phyloP scores from a whole-genome alignment of 2,113 vertebrate species.

The Synodontis membranacea region DNA sequence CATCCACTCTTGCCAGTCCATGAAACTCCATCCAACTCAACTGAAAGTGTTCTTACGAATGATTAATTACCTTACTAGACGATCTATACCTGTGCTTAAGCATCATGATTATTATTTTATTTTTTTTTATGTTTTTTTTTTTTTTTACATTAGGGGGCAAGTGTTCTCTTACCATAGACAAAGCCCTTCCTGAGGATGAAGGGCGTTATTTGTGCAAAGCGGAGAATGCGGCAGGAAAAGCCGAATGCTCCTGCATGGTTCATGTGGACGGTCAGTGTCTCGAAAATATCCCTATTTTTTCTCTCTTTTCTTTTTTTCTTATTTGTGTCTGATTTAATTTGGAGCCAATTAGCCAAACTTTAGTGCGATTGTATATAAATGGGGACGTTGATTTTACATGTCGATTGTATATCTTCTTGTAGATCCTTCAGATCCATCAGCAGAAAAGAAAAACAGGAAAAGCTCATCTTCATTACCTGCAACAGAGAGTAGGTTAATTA shows the following conservation, averaged over 20 bases:
- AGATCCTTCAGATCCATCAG: conserved; percentile 49
- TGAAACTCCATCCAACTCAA: conserved; percentile 30
- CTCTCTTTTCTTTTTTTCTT: background rate
- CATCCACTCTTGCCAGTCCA: background rate
- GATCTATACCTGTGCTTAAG: background rate
- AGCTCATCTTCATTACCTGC: conserved; percentile 43
- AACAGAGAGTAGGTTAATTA: conserved; percentile 55
- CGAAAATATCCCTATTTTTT: background rate
- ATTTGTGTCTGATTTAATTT: background rate
- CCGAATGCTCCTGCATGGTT: conserved; percentile 85
- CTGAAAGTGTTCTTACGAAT: background rate
- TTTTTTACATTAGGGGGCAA: conserved; percentile 73
- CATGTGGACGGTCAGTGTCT: conserved; percentile 84
- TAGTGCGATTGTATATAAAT: background rate
- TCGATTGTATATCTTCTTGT: conserved; percentile 5
- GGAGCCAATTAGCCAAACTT: background rate
- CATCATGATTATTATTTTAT: background rate
- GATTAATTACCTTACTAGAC: background rate
- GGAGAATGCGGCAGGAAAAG: conserved; percentile 80
- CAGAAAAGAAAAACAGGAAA: conserved; percentile 53
- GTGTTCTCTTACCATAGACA: conserved; percentile 88
- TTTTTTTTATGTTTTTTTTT: conserved; percentile 27
- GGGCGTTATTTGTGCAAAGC: conserved; percentile 87
- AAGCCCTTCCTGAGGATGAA: conserved; percentile 87
- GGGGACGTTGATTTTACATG: background rate